Evolutionary conservation across 2,888 invertebrate species (phyloP), one percentile per base, ranked within the genome.

Genomic region (Aleiodes alternator): DNA sequence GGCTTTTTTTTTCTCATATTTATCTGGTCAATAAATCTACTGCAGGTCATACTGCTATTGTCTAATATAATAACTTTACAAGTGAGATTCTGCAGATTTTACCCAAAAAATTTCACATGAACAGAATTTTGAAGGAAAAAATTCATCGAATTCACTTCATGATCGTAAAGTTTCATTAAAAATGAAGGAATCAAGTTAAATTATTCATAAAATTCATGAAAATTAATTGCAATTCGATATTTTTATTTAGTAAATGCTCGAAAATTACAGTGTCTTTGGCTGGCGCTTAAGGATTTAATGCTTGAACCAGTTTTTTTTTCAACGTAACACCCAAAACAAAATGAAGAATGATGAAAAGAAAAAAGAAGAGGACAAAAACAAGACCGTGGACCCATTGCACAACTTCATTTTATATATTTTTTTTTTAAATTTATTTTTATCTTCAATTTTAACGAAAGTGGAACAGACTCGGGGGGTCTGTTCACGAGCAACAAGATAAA

Each of bases 1-100:
- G 79, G 81, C n/a, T n/a, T 23, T 23, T 81, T 75, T 72, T 61
- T 80, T 71, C 73, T 75, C 71, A 78, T 78, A 76, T 78, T 80
- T 80, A 80, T 82, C 81, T 80, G 77, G 69, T 77, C 77, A 78
- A 77, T 79, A 71, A 79, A 80, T 80, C 80, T 80, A 69, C 66
- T n/a, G 57, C 61, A 70, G 48, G 29, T 55, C 75, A 50, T 2
- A 73, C 72, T 76, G 31, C 51, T 70, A 31, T 48, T 23, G 64
- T 64, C 43, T 12, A 23, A 64, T 48, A 64, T 12, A 23, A 64
- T 48, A 64, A 48, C n/a, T 48, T 48, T 43, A 64, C 48, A 48
- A 14, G 38, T 0, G 16, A 57, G 12, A 57, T 50, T 55, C 48
- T 68, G 14, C 16, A 57, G 12, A 57, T 31, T 55, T 56, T 73